Evolutionary conservation across 2,113 vertebrate genomes (phyloP).

Genomic region (Acrocephalus arundinaceus): DNA sequence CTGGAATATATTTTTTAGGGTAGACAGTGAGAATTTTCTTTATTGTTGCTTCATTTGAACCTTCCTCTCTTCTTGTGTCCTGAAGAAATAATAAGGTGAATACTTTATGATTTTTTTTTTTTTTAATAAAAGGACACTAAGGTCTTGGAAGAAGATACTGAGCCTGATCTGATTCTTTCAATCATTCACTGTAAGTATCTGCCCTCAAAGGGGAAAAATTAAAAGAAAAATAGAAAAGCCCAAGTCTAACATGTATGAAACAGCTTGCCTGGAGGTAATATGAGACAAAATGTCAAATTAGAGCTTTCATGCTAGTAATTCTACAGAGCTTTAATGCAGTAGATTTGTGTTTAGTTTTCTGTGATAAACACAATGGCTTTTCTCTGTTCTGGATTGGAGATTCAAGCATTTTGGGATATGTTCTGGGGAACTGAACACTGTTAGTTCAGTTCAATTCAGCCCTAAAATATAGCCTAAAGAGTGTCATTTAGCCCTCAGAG

Average conservation of each 20-base stretch:
- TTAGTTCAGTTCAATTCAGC: background rate
- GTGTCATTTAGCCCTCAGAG: background rate
- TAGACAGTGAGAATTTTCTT: background rate
- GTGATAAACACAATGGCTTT: background rate
- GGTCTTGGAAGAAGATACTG: background rate
- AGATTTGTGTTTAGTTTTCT: background rate
- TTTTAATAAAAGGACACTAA: background rate
- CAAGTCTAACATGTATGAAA: background rate
- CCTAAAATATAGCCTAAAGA: background rate
- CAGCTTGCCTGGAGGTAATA: background rate
- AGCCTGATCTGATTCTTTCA: background rate
- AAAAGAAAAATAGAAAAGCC: background rate
- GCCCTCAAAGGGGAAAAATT: background rate
- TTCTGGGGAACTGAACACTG: background rate
- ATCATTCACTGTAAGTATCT: background rate
- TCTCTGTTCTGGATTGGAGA: background rate
- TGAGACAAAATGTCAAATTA: background rate
- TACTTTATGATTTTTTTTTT: background rate
- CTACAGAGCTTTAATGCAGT: background rate
- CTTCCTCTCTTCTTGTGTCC: accelerated
- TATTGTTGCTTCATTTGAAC: background rate
- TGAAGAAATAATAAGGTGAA: background rate
- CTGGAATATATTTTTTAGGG: background rate
- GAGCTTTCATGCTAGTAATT: background rate
- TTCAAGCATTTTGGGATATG: background rate